phyloP scores from a whole-genome alignment of 1,140 invertebrate genomes.

The Drosophila burlai region DNA sequence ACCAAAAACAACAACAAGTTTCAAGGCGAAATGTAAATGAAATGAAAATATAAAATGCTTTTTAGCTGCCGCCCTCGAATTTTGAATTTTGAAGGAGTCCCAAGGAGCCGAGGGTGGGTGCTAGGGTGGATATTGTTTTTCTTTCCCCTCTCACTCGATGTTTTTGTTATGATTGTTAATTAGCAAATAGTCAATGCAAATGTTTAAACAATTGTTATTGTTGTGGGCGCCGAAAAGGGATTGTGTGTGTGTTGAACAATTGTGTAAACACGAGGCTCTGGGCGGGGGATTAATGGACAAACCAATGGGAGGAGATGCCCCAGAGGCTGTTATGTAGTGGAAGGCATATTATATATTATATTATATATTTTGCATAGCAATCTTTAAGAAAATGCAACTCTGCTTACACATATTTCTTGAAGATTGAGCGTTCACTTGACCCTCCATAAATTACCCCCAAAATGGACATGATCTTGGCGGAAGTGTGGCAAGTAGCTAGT shows the following conservation, averaged over 20 bases:
- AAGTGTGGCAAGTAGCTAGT: slow-evolving; percentile 17
- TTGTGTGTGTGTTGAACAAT: slow-evolving; percentile 37
- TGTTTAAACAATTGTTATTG: slow-evolving; percentile 61
- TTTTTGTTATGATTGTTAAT: slow-evolving; percentile 67
- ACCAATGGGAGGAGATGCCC: background rate
- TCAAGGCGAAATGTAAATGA: slow-evolving; percentile 65
- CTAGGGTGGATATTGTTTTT: slow-evolving; percentile 18
- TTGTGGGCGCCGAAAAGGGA: slow-evolving; percentile 16
- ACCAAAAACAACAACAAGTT: slow-evolving; percentile 38
- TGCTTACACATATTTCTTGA: background rate
- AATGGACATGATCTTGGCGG: slow-evolving; percentile 5
- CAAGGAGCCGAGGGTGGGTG: background rate
- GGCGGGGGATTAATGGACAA: slow-evolving; percentile 1
- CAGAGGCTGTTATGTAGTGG: background rate
- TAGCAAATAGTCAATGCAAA: slow-evolving; percentile 64
- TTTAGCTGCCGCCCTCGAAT: background rate
- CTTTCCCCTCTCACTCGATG: slow-evolving; percentile 4
- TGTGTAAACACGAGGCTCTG: slow-evolving; percentile 31
- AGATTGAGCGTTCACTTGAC: background rate
- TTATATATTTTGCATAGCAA: background rate
- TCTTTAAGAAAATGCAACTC: background rate
- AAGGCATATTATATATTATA: background rate
- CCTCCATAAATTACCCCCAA: slow-evolving; percentile 12
- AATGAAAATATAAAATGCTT: slow-evolving; percentile 55
- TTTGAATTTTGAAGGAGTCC: background rate